A percentile compares a stretch with the other conserved stretches of the same genome.
phyloP scores from a whole-genome alignment of 1,140 invertebrate species.

The Cephus cinctus region DNA sequence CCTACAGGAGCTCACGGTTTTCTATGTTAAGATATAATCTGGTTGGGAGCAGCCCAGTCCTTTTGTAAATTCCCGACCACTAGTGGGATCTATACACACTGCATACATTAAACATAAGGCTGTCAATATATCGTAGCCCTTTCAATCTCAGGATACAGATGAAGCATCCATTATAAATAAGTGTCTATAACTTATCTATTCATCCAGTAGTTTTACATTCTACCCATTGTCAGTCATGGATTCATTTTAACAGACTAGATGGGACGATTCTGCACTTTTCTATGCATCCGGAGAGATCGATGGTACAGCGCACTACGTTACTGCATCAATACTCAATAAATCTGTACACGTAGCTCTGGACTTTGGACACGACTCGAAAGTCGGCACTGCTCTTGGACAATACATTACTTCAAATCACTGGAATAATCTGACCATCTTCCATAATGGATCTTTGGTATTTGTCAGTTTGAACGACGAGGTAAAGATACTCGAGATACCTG shows the following conservation, averaged over 20 bases:
- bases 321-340: constrained; percentile 76
- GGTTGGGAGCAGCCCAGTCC: too few relatives aligned
- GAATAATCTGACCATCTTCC: constrained; percentile 87
- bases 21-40: too few relatives aligned
- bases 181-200: too few relatives aligned
- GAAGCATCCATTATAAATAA: too few relatives aligned
- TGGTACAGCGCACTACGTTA: constrained; percentile 76
- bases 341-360: constrained; percentile 79
- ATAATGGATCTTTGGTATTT: constrained; percentile 70
- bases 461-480: constrained; percentile 73
- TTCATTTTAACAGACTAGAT: constrained; percentile 67
- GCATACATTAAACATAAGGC: not conserved
- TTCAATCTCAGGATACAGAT: too few relatives aligned
- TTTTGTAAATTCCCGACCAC: too few relatives aligned
- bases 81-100: not conserved
- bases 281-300: constrained; percentile 85
- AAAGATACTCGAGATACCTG: constrained; percentile 68
- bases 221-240: not conserved
- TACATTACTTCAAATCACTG: constrained; percentile 74
- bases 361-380: constrained; percentile 73
- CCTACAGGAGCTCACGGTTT: too few relatives aligned
- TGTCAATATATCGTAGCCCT: too few relatives aligned
- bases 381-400: constrained; percentile 67
- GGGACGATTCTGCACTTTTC: constrained; percentile 83
- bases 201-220: not conserved